Percentiles rank a stretch among this genome's conserved stretches.
Conservation (phyloP, 2,888 invertebrate genomes). For the Lepidochrysops patricia region DNA sequence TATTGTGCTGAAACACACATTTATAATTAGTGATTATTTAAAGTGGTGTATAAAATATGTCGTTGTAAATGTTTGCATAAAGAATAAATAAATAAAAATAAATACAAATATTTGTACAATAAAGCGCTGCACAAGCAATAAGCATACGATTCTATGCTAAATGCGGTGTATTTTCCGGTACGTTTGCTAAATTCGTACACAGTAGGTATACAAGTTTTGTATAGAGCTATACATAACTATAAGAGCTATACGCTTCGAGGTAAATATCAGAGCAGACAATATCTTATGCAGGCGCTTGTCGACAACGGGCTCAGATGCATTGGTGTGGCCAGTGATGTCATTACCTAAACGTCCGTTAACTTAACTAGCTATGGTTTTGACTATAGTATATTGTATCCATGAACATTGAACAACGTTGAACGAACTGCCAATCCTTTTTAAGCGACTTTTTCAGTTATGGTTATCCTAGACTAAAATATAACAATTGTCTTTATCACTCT, state of each 20-base stretch:
- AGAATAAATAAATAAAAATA: too few species aligned
- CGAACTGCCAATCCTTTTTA: too few species aligned
- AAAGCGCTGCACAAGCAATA: background rate
- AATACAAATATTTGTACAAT: background rate
- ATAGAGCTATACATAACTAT: background rate
- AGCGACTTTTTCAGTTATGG: too few species aligned
- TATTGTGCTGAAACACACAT: too few species aligned
- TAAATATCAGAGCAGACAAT: conserved; percentile 2
- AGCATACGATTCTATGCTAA: background rate
- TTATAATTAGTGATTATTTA: too few species aligned
- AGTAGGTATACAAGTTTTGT: background rate
- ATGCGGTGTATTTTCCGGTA: background rate
- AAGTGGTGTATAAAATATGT: too few species aligned
- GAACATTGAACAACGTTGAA: too few species aligned
- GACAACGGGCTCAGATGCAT: background rate
- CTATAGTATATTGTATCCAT: too few species aligned
- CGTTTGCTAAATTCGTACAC: background rate
- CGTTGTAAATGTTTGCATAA: too few species aligned
- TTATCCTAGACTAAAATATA: too few species aligned
- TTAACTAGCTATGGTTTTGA: too few species aligned
- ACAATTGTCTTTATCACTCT: too few species aligned
- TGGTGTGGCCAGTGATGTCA: background rate
- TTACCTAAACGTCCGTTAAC: background rate
- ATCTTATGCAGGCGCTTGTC: background rate
- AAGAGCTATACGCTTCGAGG: background rate